phyloP scores from a whole-genome alignment of 2,113 vertebrate species.

The Brienomyrus longianalis region DNA sequence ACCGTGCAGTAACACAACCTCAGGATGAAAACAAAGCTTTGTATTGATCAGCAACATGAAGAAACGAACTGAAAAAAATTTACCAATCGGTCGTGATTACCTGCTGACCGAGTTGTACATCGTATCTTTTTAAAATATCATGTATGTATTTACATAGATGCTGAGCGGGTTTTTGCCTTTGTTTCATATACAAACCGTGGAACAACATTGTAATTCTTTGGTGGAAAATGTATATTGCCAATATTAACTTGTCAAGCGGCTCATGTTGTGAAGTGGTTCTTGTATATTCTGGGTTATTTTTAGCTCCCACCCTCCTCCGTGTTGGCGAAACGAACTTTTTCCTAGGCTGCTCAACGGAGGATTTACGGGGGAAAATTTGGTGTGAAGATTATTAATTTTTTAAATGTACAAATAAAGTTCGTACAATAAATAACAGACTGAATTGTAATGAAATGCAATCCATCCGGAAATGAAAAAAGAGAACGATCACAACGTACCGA shows the following conservation, averaged over 20 bases:
- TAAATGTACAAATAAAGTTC: conserved; percentile 95
- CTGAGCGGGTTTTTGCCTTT: conserved; percentile 53
- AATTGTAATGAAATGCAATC: neutral
- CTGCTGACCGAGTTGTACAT: neutral
- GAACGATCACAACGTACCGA: neutral
- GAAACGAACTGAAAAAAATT: neutral
- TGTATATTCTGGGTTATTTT: conserved; percentile 68
- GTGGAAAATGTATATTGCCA: conserved; percentile 89
- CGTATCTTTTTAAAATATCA: conserved; percentile 31
- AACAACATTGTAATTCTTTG: conserved; percentile 68
- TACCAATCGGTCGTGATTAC: neutral
- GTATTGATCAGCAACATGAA: neutral
- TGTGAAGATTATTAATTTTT: conserved; percentile 73
- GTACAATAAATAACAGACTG: conserved; percentile 66
- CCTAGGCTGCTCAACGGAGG: conserved; percentile 42
- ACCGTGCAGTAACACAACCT: neutral
- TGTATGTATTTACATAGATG: conserved; percentile 55
- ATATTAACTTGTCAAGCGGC: conserved; percentile 82
- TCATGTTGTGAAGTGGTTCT: conserved; percentile 78
- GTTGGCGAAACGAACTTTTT: conserved; percentile 43
- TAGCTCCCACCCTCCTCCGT: conserved; percentile 30
- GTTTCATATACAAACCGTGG: conserved; percentile 60
- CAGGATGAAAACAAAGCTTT: neutral
- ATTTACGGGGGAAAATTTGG: conserved; percentile 45
- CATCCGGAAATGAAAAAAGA: neutral